phyloP scores from a whole-genome alignment of 2,797 vertebrate species.

The Mus minutoides region DNA sequence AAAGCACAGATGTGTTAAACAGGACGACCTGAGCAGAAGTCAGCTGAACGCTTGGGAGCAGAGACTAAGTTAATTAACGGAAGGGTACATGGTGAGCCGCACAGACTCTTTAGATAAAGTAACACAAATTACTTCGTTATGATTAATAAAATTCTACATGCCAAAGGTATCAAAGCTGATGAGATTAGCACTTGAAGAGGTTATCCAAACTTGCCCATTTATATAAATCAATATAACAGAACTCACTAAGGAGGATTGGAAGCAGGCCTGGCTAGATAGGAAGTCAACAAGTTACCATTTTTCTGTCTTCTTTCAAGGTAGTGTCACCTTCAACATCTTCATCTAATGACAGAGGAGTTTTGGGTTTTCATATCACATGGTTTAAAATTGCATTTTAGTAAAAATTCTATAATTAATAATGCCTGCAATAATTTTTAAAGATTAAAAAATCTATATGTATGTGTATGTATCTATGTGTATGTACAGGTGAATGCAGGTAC shows the following conservation, averaged over 20 bases:
- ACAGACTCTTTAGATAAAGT: not conserved
- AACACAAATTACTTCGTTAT: constrained; percentile 21
- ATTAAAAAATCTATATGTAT: not conserved
- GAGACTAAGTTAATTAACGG: not conserved
- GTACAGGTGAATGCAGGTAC: not conserved
- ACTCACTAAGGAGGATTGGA: not conserved
- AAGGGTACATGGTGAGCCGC: not conserved
- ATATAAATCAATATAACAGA: constrained; percentile 19
- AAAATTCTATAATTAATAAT: not conserved
- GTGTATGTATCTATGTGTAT: not conserved
- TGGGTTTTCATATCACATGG: constrained; percentile 43
- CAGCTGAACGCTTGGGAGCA: not conserved
- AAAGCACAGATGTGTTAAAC: constrained; percentile 25
- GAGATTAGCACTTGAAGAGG: constrained; percentile 49
- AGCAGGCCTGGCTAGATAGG: not conserved
- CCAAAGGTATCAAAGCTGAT: constrained; percentile 31
- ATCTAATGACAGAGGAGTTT: not conserved
- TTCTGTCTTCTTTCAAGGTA: not conserved
- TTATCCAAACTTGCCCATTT: constrained; percentile 41
- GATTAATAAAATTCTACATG: constrained; percentile 58
- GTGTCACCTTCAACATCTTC: not conserved
- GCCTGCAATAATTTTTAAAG: not conserved
- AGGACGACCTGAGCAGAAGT: constrained; percentile 11
- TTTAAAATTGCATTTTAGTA: constrained; percentile 27
- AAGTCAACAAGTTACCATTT: not conserved